Evolutionary conservation across 2,113 vertebrate genomes (phyloP).

Genomic region (Trachemys scripta): DNA sequence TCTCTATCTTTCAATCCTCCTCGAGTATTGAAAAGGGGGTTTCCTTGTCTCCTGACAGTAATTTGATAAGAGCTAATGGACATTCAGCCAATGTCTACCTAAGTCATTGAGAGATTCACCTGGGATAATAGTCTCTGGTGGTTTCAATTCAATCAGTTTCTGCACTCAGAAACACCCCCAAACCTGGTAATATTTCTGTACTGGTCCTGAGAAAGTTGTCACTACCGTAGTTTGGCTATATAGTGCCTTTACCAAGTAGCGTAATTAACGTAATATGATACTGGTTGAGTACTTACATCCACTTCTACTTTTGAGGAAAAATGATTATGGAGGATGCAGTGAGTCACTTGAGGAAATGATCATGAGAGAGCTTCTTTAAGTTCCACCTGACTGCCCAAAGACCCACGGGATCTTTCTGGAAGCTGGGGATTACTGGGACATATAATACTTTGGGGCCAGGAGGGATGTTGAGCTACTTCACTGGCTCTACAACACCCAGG

Average conservation of each 20-base stretch:
- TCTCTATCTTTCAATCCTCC: neutral
- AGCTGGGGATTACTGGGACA: neutral
- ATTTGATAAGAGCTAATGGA: neutral
- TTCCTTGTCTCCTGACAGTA: neutral
- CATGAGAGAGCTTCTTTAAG: slow-evolving; percentile 29
- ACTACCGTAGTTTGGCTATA: slow-evolving; percentile 40
- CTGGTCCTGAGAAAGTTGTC: neutral
- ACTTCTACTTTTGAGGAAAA: neutral
- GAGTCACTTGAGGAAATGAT: neutral
- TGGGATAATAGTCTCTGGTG: neutral
- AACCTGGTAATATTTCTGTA: neutral
- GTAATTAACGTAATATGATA: neutral
- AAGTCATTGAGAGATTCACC: neutral
- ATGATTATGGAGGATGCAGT: neutral
- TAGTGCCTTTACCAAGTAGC: neutral
- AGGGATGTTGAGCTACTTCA: too few relatives aligned
- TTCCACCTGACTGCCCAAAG: neutral
- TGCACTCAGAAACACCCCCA: neutral
- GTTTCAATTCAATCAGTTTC: slow-evolving; percentile 6
- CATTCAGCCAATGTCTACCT: neutral
- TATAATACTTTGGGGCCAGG: neutral
- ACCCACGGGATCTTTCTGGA: neutral
- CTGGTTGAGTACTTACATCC: neutral
- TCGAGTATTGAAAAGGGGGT: neutral
- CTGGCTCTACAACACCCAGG: too few relatives aligned